Conservation (phyloP, 2,113 vertebrate genomes). For the Tichodroma muraria region DNA sequence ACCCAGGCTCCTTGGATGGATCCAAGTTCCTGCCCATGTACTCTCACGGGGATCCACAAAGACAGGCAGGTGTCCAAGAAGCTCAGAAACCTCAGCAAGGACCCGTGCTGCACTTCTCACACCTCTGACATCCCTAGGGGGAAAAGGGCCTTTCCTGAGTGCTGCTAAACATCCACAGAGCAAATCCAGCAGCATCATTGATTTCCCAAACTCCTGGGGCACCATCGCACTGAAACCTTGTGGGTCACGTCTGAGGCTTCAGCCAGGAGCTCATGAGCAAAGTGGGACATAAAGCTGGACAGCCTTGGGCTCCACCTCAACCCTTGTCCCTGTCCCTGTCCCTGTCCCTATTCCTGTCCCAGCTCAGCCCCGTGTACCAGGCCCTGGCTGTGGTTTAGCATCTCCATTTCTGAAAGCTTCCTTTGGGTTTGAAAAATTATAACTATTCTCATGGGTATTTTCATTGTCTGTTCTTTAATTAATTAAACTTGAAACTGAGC, state of each 20-base stretch:
- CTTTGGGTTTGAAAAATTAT: background rate
- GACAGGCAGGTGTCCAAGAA: background rate
- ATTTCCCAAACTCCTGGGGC: background rate
- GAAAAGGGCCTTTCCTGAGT: background rate
- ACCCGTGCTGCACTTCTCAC: background rate
- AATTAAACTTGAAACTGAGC: background rate
- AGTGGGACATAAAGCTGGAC: background rate
- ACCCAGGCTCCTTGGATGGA: background rate
- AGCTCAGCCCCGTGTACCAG: background rate
- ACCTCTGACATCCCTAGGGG: no score
- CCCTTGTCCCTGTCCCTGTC: background rate
- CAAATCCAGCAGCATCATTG: background rate
- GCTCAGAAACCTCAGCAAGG: background rate
- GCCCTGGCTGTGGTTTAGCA: background rate
- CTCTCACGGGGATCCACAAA: background rate
- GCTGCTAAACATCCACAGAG: background rate
- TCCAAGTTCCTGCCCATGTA: background rate
- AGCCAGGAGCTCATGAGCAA: background rate
- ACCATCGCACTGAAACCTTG: fast-evolving
- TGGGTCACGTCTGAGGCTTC: background rate
- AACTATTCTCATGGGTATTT: background rate
- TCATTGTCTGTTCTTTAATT: background rate
- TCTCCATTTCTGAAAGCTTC: background rate
- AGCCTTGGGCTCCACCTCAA: fast-evolving
- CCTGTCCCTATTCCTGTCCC: background rate